Evolutionary conservation across 64 coral and sea anemone genomes (phyloP).

Genomic region (Montipora foliosa): DNA sequence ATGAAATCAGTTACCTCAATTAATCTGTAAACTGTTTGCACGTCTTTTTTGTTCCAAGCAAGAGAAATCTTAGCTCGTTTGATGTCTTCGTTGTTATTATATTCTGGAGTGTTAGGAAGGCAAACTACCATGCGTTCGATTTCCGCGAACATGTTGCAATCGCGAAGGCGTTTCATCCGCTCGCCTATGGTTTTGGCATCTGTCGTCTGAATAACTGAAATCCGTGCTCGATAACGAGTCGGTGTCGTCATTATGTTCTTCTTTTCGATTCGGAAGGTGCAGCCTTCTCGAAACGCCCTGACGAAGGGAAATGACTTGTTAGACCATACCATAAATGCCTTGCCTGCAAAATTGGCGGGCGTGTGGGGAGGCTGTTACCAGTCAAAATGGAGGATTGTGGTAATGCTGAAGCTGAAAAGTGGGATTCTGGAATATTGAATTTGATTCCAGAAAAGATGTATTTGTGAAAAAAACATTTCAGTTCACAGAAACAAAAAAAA

Average conservation of each 20-base stretch:
- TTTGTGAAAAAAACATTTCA: no score
- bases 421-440: no score
- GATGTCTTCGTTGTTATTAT: constrained; percentile 15
- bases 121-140: neutral
- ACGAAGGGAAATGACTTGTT: no score
- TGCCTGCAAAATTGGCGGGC: no score
- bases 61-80: constrained; percentile 16
- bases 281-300: no score
- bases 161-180: neutral
- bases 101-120: constrained; percentile 1
- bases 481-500: no score
- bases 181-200: neutral
- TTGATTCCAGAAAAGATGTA: no score
- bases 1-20: neutral
- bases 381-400: no score
- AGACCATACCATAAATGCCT: no score
- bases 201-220: neutral
- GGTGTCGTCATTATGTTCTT: neutral
- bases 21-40: constrained; percentile 6
- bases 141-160: constrained; percentile 13
- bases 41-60: constrained; percentile 34
- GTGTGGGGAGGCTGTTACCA: no score
- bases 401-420: no score
- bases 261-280: no score
- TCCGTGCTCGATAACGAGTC: neutral